Conservation (phyloP, 2,113 vertebrate genomes). For the Hyaena hyaena region DNA sequence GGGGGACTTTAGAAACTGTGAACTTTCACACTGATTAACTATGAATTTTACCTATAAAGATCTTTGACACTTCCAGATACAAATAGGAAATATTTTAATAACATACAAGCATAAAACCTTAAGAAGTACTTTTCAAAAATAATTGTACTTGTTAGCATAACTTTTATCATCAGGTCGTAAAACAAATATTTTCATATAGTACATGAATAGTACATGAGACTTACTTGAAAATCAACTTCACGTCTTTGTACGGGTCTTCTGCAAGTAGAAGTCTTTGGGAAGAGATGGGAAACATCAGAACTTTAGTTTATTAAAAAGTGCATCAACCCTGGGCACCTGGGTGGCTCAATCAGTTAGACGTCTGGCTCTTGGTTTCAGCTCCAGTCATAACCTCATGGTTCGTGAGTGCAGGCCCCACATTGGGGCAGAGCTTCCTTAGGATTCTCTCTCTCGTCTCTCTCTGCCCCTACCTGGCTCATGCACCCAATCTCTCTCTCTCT, state of each 20-base stretch:
- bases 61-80: background rate
- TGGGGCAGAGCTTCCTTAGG: too few species aligned
- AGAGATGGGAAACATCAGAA: background rate
- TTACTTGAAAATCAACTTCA: background rate
- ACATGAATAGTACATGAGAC: background rate
- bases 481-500: too few species aligned
- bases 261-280: background rate
- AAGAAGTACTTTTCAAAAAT: slow-evolving; percentile 35
- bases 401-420: too few species aligned
- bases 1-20: background rate
- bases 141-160: background rate
- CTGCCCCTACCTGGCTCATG: too few species aligned
- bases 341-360: too few species aligned
- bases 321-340: background rate
- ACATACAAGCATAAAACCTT: background rate
- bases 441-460: too few species aligned
- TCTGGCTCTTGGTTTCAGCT: too few species aligned
- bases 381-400: too few species aligned
- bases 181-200: background rate
- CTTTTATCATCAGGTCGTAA: background rate
- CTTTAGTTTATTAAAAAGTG: slow-evolving; percentile 2
- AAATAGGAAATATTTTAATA: background rate
- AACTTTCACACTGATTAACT: background rate
- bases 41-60: slow-evolving; percentile 40
- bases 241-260: background rate